Evolutionary conservation across 2,797 vertebrate species (phyloP), one percentile per base, ranked within the genome.

Genomic region (Epinephelus coioides): DNA sequence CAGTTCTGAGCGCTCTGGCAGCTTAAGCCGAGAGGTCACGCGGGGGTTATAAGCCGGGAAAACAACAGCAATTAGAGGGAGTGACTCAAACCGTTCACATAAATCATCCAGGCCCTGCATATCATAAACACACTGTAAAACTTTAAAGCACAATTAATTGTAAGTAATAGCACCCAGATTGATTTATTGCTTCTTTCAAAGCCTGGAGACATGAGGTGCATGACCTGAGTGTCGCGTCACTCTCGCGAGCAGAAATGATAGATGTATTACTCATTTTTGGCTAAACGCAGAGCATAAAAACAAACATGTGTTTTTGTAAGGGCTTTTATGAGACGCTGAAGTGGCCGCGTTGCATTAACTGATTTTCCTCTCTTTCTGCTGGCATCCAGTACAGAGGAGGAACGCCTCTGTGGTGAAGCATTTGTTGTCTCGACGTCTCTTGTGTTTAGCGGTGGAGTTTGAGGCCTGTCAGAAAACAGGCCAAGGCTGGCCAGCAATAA

Each of bases 111-210:
- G 80, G 93, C 95, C 92, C 92, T 93, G 89, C 90, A 95, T 93
- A 95, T 96, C 96, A 96, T 96, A 96, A 97, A 96, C 95, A 97
- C 95, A 94, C 94, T 95, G 94, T 98, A 97, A 98, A 98, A 97
- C 89, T 96, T 96, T 96, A 95, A 96, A 96, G 94, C 91, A 93
- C 95, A 96, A 96, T 96, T 97, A 96, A 95, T 96, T 96, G 95
- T 94, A 97, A 96, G 96, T 96, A 96, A 96, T 95, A 95, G 95
- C 80, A 86, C 80, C 86, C 79, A 61, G 94, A 94, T 94, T 97
- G 96, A 98, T 97, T 97, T 97, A 97, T 94, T 83, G 92, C 86
- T 92, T 93, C 92, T 94, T 93, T 93, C 89, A 92, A 92, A 94
- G 90, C 83, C 76, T 69, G 78, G 86, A 90, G 95, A 94, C 94